phyloP scores from a whole-genome alignment of 2,113 vertebrate species.

The Bos javanicus region DNA sequence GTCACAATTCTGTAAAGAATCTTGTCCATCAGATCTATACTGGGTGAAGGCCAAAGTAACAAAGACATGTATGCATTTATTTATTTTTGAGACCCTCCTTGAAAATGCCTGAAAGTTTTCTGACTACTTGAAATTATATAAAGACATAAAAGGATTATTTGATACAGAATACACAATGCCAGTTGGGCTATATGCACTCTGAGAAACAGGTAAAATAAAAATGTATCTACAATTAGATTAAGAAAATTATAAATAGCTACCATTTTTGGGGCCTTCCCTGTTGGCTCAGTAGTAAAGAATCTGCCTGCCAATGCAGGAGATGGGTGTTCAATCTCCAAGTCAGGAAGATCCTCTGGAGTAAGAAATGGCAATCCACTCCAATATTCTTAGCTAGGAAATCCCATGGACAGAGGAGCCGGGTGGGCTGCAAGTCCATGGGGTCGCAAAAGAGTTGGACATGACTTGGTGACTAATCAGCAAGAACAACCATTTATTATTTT shows the following conservation, averaged over 20 bases:
- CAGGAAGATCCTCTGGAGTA: not conserved
- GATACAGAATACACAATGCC: not conserved
- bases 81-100: not conserved
- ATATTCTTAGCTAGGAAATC: not conserved
- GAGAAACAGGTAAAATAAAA: not conserved
- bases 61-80: not conserved
- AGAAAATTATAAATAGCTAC: not conserved
- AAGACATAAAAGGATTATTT: not conserved
- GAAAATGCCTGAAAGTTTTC: not conserved
- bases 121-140: not conserved
- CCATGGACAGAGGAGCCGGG: not conserved
- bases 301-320: not conserved
- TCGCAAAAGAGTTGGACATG: not conserved
- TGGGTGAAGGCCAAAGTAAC: not conserved
- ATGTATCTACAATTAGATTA: not conserved
- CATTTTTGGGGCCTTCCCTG: not conserved
- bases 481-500: not conserved
- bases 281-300: not conserved
- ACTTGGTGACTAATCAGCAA: not conserved
- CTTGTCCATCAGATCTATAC: not conserved
- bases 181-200: too few relatives aligned
- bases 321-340: not conserved
- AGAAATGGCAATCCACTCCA: not conserved
- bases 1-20: not conserved
- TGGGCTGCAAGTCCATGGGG: not conserved